Base-by-base conservation (phyloP, 2,113 vertebrate species). In the Oreochromis aureus region DNA sequence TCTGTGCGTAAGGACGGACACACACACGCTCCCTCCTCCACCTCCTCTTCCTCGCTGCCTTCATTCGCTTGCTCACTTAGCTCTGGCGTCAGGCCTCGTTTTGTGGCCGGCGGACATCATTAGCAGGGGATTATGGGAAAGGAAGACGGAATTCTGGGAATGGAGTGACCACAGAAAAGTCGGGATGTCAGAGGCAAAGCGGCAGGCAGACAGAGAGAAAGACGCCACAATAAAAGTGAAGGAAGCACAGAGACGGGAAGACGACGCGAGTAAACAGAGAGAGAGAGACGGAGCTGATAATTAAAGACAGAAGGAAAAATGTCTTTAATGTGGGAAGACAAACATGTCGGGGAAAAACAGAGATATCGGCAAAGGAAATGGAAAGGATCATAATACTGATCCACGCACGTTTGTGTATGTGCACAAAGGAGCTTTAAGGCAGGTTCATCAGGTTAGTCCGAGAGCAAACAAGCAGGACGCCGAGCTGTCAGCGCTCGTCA, bases 21-120 rank as follows among this genome's bases (percentile, higher is more conserved):
- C 10, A 53, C 61, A 34, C 84, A 15, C 39, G 10, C 63, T 2
- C 10, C 79, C 41, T 16, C 44, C 22, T 39, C 18, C 18, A 18
- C 84, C 58, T 53, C 87, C 76, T 66, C 87, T 46, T 18, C 39
- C 53, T 34, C 46, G 12, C 27, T 8, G 3, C 41, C 51, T 30
- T 71, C 48, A 1, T 88, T 34, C 82, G 2, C 36, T 54, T 71
- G 15, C 88, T 41, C 79, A 10, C 66, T 48, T 76, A n/a, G 10
- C 86, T 80, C 84, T 86, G 84, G 89, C 94, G 92, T 92, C 94
- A 88, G 90, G 89, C 88, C 90, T 90, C 78, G 46, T 94, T 90
- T 89, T 86, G 92, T 51, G 92, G 93, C 86, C n/a, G 53, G 84
- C 44, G 82, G 82, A 94, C 91, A 81, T 89, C 86, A 89, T 91